These are phyloP conservation scores for Apotomis capreana DNA, from an alignment of 2,888 invertebrate genomes.

Conservation along the genomic window DNA sequence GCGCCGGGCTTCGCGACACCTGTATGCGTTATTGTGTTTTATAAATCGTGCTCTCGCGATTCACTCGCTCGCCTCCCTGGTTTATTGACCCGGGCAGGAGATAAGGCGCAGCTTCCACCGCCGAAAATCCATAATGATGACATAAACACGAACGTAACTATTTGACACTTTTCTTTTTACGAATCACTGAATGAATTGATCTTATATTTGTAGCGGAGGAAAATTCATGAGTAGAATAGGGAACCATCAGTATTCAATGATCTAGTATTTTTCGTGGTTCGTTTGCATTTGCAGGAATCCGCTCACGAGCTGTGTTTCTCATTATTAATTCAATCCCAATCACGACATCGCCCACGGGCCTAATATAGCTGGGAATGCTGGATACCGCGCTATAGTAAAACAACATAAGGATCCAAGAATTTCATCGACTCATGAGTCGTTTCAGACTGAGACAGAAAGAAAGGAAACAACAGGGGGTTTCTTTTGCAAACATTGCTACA, in stretches of 20 bases:
- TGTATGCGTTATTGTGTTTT: conserved; percentile 80
- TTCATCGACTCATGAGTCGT: background rate
- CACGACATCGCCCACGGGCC: conserved; percentile 74
- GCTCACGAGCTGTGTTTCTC: conserved; percentile 66
- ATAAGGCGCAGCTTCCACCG: conserved; percentile 66
- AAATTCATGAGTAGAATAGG: background rate
- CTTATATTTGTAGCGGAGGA: no score
- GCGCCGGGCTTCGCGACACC: conserved; percentile 73
- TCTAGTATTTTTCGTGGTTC: conserved; percentile 65
- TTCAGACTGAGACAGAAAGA: conserved; percentile 49
- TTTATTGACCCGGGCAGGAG: conserved; percentile 75
- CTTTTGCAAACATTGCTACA: conserved; percentile 7
- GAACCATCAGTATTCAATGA: conserved; percentile 56
- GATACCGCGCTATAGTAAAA: conserved; percentile 44
- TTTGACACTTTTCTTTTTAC: background rate
- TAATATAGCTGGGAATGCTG: conserved; percentile 59
- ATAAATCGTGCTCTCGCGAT: conserved; percentile 74
- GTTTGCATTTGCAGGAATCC: conserved; percentile 70
- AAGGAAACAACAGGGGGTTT: conserved; percentile 48
- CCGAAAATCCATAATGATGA: conserved; percentile 55
- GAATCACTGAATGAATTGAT: background rate
- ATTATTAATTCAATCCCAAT: conserved; percentile 81
- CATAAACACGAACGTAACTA: background rate
- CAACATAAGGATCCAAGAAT: conserved; percentile 1
- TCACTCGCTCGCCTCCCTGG: conserved; percentile 69